These are phyloP conservation scores for Procambarus virginalis DNA, from an alignment of 1,140 invertebrate genomes.

Conservation along the genomic window DNA sequence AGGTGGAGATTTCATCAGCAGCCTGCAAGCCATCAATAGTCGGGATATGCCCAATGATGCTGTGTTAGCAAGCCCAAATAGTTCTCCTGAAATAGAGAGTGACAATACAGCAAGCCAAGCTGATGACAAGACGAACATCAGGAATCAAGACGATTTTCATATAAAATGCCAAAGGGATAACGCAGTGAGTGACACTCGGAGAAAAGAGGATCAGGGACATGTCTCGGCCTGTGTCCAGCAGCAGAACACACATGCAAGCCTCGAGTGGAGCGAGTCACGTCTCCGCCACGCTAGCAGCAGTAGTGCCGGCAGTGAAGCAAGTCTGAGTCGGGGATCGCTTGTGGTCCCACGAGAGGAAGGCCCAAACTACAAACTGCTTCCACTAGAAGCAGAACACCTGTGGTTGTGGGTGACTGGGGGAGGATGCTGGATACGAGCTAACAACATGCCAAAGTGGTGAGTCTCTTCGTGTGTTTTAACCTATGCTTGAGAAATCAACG, in stretches of 20 bases:
- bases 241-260: background rate
- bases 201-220: background rate
- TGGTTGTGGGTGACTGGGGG: slow-evolving; percentile 72
- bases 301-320: slow-evolving; percentile 42
- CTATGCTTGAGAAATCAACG: background rate
- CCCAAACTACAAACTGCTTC: slow-evolving; percentile 72
- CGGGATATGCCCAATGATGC: background rate
- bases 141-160: background rate
- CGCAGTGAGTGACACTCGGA: background rate
- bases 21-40: slow-evolving; percentile 7
- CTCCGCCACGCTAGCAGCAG: slow-evolving; percentile 54
- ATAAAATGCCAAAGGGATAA: background rate
- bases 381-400: slow-evolving; percentile 58
- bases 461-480: background rate
- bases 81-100: background rate
- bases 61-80: background rate
- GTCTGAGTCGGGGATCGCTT: slow-evolving; percentile 83
- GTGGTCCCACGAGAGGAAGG: slow-evolving; percentile 89
- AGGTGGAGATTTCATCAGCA: slow-evolving; percentile 31
- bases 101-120: background rate
- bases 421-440: slow-evolving; percentile 71
- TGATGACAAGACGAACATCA: background rate
- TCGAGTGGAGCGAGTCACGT: slow-evolving; percentile 32
- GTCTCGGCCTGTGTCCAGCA: too few relatives aligned
- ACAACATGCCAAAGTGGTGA: slow-evolving; percentile 67